A percentile compares a stretch with the other conserved stretches of the same genome.
Evolutionary conservation across 2,888 invertebrate genomes (phyloP).

Genomic region (Meteorus cinctellus): DNA sequence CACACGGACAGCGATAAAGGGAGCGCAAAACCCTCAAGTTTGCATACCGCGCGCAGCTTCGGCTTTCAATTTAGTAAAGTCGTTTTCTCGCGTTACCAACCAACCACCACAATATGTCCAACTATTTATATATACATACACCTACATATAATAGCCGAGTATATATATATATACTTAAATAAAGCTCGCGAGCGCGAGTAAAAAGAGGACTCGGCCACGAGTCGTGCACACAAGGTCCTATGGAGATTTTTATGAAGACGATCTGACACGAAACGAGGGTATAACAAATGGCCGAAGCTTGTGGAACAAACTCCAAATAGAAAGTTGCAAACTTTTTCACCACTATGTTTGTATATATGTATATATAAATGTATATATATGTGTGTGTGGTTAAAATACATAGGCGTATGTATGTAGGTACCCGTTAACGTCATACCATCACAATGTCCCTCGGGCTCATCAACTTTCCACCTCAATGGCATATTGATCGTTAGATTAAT

Average conservation of each 20-base stretch:
- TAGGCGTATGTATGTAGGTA: background rate
- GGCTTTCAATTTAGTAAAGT: constrained; percentile 39
- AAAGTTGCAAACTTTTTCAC: constrained; percentile 33
- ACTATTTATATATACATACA: background rate
- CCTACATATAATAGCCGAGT: background rate
- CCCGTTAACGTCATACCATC: constrained; percentile 2
- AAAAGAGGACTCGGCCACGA: constrained; percentile 7
- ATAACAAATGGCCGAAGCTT: constrained; percentile 34
- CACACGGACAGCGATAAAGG: constrained; percentile 2
- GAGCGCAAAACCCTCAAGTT: constrained; percentile 18
- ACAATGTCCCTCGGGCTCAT: constrained; percentile 38
- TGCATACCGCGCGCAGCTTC: constrained; percentile 21
- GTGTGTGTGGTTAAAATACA: background rate
- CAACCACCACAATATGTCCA: constrained; percentile 6
- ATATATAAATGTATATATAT: background rate
- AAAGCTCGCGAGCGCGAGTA: background rate
- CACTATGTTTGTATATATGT: background rate
- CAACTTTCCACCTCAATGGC: constrained; percentile 43
- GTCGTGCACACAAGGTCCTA: background rate
- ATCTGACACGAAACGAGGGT: constrained; percentile 39
- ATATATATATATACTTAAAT: background rate
- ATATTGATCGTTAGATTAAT: constrained; percentile 47
- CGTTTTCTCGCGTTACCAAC: constrained; percentile 31
- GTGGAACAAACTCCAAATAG: constrained; percentile 35
- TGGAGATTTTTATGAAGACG: constrained; percentile 39